Evolutionary conservation across 2,797 vertebrate genomes (phyloP).

Genomic region (Selene dorsalis): DNA sequence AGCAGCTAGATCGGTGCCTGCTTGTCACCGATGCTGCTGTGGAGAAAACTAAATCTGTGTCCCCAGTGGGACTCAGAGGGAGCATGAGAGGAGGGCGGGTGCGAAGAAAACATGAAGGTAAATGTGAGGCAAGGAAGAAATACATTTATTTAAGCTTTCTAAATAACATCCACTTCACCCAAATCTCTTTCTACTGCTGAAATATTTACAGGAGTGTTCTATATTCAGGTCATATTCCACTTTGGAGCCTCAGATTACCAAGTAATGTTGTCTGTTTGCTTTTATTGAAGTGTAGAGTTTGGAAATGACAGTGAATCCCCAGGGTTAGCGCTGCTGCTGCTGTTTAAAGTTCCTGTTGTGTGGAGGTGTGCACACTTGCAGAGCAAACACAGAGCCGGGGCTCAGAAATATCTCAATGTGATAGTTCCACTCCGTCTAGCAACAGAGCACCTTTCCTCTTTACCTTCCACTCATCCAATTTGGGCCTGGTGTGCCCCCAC

Average conservation of each 20-base stretch:
- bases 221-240: slow-evolving; percentile 47
- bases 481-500: slow-evolving; percentile 43
- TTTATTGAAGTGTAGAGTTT: slow-evolving; percentile 48
- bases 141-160: slow-evolving; percentile 42
- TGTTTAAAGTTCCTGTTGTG: slow-evolving; percentile 52
- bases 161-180: slow-evolving; percentile 27
- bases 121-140: slow-evolving; percentile 11
- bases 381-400: slow-evolving; percentile 51
- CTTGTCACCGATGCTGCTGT: not conserved
- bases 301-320: slow-evolving; percentile 51
- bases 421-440: slow-evolving; percentile 61
- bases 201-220: slow-evolving; percentile 53
- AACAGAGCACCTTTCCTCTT: slow-evolving; percentile 52
- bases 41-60: not conserved
- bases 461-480: slow-evolving; percentile 62
- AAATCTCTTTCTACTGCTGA: slow-evolving; percentile 20
- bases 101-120: slow-evolving; percentile 14
- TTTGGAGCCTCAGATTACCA: slow-evolving; percentile 49
- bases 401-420: slow-evolving; percentile 51
- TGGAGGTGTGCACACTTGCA: slow-evolving; percentile 37
- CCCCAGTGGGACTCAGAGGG: slow-evolving; percentile 5
- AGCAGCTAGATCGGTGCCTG: not conserved
- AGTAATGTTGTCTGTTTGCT: slow-evolving; percentile 54
- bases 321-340: slow-evolving; percentile 19
- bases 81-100: not conserved